Evolutionary conservation across 1,140 invertebrate genomes (phyloP), one percentile per base, ranked within the genome.

Genomic region (Pantala flavescens): DNA sequence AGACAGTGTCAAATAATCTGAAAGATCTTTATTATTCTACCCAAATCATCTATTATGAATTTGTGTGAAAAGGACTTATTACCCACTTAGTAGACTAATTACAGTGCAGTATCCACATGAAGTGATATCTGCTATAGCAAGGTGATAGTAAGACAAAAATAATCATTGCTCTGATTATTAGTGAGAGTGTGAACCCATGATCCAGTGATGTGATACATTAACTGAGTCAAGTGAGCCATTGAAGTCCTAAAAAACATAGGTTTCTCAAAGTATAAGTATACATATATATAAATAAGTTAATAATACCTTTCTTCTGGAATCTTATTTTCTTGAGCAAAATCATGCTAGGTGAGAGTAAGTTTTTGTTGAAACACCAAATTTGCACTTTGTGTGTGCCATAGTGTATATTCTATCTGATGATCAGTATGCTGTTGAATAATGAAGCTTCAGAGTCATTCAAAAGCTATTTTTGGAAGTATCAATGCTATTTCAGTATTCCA

Each of bases 381-480:
- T 63, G 12, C 49, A 63, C 49, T 63, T 63, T 63, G 12, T 63
- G 49, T 36, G 28, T 63, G 49, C 49, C n/a, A 21, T 63, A 63
- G 49, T 16, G 14, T 19, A 63, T 63, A 63, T 21, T 16, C 49
- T 21, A 63, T 19, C n/a, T 63, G 49, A 63, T 14, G 49, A 63
- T 21, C 49, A 19, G 49, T 21, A 63, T 1, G 49, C 49, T 63
- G 49, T 21, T 63, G n/a, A 16, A 63, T 19, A 21, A 21, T 63
- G 49, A 63, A 19, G 49, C 49, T 63, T 63, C 49, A 63, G 49
- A 63, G 49, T 63, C 49, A 63, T 63, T 63, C n/a, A 63, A 63
- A 63, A 63, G 49, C 49, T 63, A 63, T 63, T 63, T 63, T 63
- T 63, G 49, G n/a, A 63, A 63, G 14, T 63, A 21, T 63, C n/a